phyloP scores from a whole-genome alignment of 2,797 vertebrate species.

The Gephyroberyx darwinii region DNA sequence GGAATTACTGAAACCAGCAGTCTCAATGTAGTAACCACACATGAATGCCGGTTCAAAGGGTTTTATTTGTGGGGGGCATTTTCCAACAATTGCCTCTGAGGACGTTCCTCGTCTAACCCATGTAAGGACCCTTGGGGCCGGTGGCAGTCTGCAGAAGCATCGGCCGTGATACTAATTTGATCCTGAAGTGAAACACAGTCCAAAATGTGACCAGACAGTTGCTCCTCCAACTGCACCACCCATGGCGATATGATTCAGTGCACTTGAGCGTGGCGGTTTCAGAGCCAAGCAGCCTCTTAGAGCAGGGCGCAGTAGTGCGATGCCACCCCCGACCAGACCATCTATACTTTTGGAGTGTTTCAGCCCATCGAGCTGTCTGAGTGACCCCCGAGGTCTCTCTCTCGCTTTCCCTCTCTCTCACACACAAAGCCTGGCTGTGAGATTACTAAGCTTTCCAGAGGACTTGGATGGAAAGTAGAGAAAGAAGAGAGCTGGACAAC shows the following conservation, averaged over 20 bases:
- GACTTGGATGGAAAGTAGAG: slow-evolving; percentile 25
- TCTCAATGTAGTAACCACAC: slow-evolving; percentile 7
- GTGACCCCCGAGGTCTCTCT: slow-evolving; percentile 22
- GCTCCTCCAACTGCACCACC: slow-evolving; percentile 10
- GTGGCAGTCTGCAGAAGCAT: slow-evolving; percentile 17
- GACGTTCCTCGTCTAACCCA: not conserved
- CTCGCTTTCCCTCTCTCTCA: not conserved
- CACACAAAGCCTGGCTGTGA: slow-evolving; percentile 29
- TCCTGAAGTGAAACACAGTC: slow-evolving; percentile 17
- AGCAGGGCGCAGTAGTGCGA: slow-evolving; percentile 13
- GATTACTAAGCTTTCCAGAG: slow-evolving; percentile 37
- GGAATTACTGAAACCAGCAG: slow-evolving; percentile 17
- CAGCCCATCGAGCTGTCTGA: not conserved
- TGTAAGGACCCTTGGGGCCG: not conserved
- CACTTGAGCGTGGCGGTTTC: not conserved
- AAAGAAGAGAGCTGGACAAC: slow-evolving; percentile 19
- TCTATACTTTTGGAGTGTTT: slow-evolving; percentile 27
- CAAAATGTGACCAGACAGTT: slow-evolving; percentile 11
- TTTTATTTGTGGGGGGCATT: not conserved
- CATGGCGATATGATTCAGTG: slow-evolving; percentile 5
- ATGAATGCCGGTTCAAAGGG: not conserved
- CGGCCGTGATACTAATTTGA: not conserved
- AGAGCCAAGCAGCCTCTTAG: slow-evolving; percentile 9
- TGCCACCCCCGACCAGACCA: slow-evolving; percentile 11
- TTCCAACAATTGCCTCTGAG: slow-evolving; percentile 1